A percentile compares a stretch with the other conserved stretches of the same genome.
Conservation (phyloP, 1,140 invertebrate species). For the Coenobita brevimanus region DNA sequence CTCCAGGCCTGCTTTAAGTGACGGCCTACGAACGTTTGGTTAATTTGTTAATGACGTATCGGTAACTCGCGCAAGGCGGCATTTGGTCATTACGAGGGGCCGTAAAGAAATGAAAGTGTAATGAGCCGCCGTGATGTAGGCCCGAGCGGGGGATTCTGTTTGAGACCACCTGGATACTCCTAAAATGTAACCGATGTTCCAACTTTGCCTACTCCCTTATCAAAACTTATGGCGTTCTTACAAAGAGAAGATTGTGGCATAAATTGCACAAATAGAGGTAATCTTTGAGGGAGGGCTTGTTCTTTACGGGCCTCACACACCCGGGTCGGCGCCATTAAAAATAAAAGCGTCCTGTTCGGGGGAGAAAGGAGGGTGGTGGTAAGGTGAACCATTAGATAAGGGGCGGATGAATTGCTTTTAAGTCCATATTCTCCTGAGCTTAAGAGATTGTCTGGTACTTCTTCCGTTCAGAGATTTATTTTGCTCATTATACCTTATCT, state of each 20-base stretch:
- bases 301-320: slow-evolving; percentile 14
- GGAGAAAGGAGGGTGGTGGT: no score
- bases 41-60: slow-evolving; percentile 51
- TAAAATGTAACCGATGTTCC: slow-evolving; percentile 58
- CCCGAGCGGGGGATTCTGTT: slow-evolving; percentile 7
- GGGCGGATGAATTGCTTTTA: no score
- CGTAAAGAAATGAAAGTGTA: slow-evolving; percentile 59
- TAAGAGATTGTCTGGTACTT: no score
- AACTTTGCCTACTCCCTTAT: slow-evolving; percentile 53
- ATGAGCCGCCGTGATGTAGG: slow-evolving; percentile 35
- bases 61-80: slow-evolving; percentile 28
- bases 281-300: slow-evolving; percentile 51
- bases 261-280: slow-evolving; percentile 48
- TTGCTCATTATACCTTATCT: no score
- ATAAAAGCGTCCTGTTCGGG: not conserved
- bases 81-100: slow-evolving; percentile 45
- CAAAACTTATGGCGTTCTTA: slow-evolving; percentile 49
- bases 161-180: slow-evolving; percentile 50
- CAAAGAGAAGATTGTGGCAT: slow-evolving; percentile 47
- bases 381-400: no score
- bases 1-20: not conserved
- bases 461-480: no score
- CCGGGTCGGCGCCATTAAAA: slow-evolving; percentile 22
- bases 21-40: slow-evolving; percentile 4
- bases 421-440: no score